Evolutionary conservation across 2,113 vertebrate genomes (phyloP).

Genomic region (Chrysochloris asiatica): DNA sequence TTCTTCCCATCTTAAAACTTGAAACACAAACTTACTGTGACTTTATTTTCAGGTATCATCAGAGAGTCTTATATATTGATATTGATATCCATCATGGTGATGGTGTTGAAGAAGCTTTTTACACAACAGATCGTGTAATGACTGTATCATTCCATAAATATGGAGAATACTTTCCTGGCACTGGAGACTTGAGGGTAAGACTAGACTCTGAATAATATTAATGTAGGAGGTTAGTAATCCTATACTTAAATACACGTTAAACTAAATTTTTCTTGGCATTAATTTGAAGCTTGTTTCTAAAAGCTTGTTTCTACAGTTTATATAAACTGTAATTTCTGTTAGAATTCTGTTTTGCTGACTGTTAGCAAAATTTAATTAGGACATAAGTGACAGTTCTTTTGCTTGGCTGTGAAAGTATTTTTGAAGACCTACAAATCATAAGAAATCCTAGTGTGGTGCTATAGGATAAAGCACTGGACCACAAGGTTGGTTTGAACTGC

Average conservation of each 20-base stretch:
- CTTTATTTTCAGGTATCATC: slow-evolving; percentile 86
- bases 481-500: too few species aligned
- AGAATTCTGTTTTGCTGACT: slow-evolving; percentile 1
- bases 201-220: slow-evolving; percentile 42
- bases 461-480: too few species aligned
- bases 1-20: neutral
- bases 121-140: slow-evolving; percentile 92
- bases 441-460: too few species aligned
- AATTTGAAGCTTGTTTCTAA: slow-evolving; percentile 2
- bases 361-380: neutral
- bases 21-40: neutral
- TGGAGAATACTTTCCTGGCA: slow-evolving; percentile 91
- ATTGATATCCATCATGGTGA: slow-evolving; percentile 92
- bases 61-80: slow-evolving; percentile 92
- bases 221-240: neutral
- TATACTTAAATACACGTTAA: neutral
- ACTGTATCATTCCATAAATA: slow-evolving; percentile 92
- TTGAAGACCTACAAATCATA: neutral
- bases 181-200: slow-evolving; percentile 89
- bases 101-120: slow-evolving; percentile 92
- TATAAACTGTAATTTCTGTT: neutral
- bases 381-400: neutral
- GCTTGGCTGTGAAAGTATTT: neutral
- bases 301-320: neutral
- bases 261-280: slow-evolving; percentile 35